A percentile compares a stretch with the other conserved stretches of the same genome.
Evolutionary conservation across 2,797 vertebrate species (phyloP).

Genomic region (Peromyscus eremicus): DNA sequence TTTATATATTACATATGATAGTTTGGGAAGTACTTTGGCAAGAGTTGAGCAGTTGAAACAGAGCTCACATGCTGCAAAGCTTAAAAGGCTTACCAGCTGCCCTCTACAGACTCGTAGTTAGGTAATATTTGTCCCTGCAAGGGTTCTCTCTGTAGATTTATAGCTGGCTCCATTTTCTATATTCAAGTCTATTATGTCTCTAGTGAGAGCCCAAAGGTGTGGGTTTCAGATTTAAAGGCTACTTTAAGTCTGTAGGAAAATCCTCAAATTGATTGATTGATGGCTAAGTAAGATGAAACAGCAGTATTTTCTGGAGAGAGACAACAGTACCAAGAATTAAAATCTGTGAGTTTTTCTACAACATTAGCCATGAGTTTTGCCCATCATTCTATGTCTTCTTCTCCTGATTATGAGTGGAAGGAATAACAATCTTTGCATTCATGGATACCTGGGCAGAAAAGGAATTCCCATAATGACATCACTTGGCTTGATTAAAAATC

Average conservation of each 20-base stretch:
- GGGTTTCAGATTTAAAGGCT: slow-evolving; percentile 45
- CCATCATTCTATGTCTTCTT: neutral
- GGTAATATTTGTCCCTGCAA: neutral
- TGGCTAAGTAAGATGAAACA: neutral
- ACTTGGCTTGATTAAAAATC: slow-evolving; percentile 45
- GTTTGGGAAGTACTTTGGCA: neutral
- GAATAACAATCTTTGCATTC: neutral
- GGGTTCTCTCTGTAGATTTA: neutral
- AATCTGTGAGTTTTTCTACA: neutral
- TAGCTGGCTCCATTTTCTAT: neutral
- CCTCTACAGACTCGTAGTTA: neutral
- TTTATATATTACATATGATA: neutral
- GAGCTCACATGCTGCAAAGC: neutral
- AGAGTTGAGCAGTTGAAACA: neutral
- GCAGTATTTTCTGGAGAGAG: neutral
- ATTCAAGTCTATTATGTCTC: neutral
- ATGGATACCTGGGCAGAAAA: slow-evolving; percentile 1
- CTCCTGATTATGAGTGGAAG: neutral
- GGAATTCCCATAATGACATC: slow-evolving; percentile 72
- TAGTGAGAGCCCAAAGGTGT: neutral
- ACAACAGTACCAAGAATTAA: neutral
- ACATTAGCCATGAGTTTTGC: neutral
- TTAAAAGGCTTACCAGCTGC: neutral
- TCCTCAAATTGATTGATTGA: neutral
- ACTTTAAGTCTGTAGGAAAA: neutral